These are phyloP conservation scores for Acrocyrtus sp. DNA, from an alignment of 2,888 invertebrate species.

Conservation along the genomic window DNA sequence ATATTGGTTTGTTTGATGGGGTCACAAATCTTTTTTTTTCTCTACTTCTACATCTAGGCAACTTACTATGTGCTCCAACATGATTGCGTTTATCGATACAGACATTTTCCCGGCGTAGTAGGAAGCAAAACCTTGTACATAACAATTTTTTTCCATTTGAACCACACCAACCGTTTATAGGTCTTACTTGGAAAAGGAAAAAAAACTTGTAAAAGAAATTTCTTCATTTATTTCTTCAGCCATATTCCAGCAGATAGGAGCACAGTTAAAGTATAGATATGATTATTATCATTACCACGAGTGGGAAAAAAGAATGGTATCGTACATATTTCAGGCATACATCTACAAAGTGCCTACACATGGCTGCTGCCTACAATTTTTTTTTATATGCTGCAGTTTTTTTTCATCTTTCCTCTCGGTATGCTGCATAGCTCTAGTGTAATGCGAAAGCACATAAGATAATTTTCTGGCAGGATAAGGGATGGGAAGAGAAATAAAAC, in stretches of 20 bases:
- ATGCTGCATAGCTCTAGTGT: too few species aligned
- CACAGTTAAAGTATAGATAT: slow-evolving; percentile 1
- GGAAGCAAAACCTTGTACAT: background rate
- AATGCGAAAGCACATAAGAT: slow-evolving; percentile 31
- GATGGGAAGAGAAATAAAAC: slow-evolving; percentile 48
- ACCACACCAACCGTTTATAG: too few species aligned
- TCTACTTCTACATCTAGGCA: background rate
- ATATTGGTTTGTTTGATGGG: slow-evolving; percentile 41
- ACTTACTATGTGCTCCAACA: background rate
- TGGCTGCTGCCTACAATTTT: too few species aligned
- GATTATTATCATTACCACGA: slow-evolving; percentile 20
- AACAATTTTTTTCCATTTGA: too few species aligned
- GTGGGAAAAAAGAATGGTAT: too few species aligned
- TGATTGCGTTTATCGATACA: too few species aligned
- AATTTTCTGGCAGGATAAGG: slow-evolving; percentile 44
- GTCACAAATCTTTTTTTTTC: slow-evolving; percentile 36
- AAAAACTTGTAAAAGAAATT: slow-evolving; percentile 26
- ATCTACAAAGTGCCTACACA: too few species aligned
- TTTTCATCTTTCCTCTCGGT: too few species aligned
- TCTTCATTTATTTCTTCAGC: slow-evolving; percentile 23
- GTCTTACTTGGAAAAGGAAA: too few species aligned
- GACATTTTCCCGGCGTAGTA: background rate
- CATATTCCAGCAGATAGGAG: background rate
- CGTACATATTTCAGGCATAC: too few species aligned
- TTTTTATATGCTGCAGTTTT: too few species aligned